Evolutionary conservation across 1,140 invertebrate species (phyloP), one percentile per base, ranked within the genome.

Genomic region (Drosophila mojavensis): DNA sequence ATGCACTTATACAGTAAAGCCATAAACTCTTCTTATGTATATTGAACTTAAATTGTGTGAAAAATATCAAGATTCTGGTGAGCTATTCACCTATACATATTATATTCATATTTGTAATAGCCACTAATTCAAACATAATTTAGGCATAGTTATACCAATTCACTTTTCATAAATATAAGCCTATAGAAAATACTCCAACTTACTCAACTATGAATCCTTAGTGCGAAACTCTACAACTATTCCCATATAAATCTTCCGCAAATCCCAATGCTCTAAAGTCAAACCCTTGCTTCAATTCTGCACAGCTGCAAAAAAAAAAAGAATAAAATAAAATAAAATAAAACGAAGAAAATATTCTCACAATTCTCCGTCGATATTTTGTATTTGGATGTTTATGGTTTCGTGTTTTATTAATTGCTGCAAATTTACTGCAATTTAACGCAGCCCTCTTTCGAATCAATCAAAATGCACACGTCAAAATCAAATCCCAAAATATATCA

Each of bases 401-500:
- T 60, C 48, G 26, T 48, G 61, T 79, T 84, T 77, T 79, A 82
- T 79, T 84, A 84, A 83, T 84, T 83, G 70, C 78, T 74, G 66
- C 74, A 84, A 75, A 72, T 75, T 78, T 75, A 64, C 74, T 66
- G 69, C 69, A 84, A 77, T 79, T 81, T 67, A 66, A 62, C 36
- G 54, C 81, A 45, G 45, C 61, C 24, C 48, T 3, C 55, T 58
- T 67, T 65, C 55, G 66, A 77, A 89, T 88, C 83, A 88, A 83
- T 89, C 84, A 88, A 79, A 79, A 28, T 36, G 53, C 20, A 41
- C 55, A 77, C 63, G 74, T 77, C 69, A 77, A 73, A 68, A 30
- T 79, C 59, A 67, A 80, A 72, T 45, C 26, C 60, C 45, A 71
- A 79, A 69, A 62, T 56, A 88, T 82, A 77, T 70, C 69, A 63